Evolutionary conservation across 2,113 vertebrate species (phyloP).

Genomic region (Microtus pennsylvanicus): DNA sequence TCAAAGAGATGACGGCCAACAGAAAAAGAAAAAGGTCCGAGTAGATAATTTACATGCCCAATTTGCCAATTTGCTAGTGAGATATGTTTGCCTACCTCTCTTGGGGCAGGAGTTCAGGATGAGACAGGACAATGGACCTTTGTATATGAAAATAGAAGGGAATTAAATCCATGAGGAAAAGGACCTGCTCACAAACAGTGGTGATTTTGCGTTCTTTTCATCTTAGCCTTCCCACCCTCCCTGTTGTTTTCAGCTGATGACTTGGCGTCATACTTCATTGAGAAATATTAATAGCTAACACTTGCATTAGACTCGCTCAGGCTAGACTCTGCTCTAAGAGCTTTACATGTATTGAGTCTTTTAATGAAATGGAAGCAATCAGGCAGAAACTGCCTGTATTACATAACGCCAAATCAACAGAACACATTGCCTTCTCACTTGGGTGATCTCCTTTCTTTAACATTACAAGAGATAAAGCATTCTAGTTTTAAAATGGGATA

Average conservation of each 20-base stretch:
- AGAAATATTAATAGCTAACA: constrained; percentile 68
- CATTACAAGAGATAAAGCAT: background rate
- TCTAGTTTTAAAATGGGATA: background rate
- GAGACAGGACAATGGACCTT: background rate
- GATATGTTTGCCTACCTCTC: background rate
- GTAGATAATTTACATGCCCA: background rate
- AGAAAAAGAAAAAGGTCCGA: background rate
- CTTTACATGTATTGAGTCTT: constrained; percentile 63
- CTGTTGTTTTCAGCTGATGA: constrained; percentile 60
- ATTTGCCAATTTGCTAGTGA: background rate
- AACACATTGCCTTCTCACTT: constrained; percentile 12
- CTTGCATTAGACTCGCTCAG: background rate
- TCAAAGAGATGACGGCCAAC: background rate
- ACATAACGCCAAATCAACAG: constrained; percentile 24
- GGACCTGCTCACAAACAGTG: background rate
- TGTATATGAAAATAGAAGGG: background rate
- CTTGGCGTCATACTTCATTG: constrained; percentile 61
- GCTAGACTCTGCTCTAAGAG: constrained; percentile 48
- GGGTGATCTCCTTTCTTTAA: background rate
- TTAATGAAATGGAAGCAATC: constrained; percentile 67
- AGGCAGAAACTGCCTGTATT: constrained; percentile 52
- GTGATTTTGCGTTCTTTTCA: constrained; percentile 4
- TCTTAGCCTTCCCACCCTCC: background rate
- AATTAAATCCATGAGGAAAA: background rate
- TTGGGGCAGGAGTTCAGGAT: background rate